A percentile compares a stretch with the other conserved stretches of the same genome.
phyloP scores from a whole-genome alignment of 2,888 invertebrate species.

The Eupithecia inturbata region DNA sequence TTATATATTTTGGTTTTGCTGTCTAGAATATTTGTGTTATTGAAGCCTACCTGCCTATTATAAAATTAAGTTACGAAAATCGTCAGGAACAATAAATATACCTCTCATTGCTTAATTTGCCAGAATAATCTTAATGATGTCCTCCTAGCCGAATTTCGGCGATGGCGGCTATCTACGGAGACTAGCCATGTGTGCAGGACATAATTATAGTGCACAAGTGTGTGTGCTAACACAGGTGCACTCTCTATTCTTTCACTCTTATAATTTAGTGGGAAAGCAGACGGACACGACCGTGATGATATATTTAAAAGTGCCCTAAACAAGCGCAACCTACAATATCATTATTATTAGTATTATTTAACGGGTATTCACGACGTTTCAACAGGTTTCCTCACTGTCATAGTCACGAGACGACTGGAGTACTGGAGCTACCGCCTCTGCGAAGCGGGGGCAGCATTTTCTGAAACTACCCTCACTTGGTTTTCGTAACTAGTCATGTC shows the following conservation, averaged over 20 bases:
- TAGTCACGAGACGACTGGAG: too few species aligned
- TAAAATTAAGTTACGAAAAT: not conserved
- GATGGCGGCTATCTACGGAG: not conserved
- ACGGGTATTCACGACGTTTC: too few species aligned
- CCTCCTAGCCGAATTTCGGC: not conserved
- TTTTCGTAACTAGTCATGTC: too few species aligned
- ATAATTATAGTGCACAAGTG: not conserved
- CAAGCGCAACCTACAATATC: not conserved
- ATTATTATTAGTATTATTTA: too few species aligned
- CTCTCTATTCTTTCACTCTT: not conserved
- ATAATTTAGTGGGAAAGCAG: not conserved
- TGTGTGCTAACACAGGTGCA: not conserved
- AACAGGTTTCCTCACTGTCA: too few species aligned
- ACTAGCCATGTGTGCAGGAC: not conserved
- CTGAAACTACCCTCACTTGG: too few species aligned
- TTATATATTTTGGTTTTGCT: not conserved
- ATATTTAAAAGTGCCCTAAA: not conserved
- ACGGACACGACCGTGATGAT: not conserved
- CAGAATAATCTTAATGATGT: not conserved
- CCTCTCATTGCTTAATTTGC: not conserved
- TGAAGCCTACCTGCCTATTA: not conserved
- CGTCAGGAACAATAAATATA: not conserved
- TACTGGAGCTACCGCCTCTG: too few species aligned
- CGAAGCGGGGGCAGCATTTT: too few species aligned
- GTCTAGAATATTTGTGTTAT: not conserved